Evolutionary conservation across 2,797 vertebrate genomes (phyloP).

Genomic region (Dipus sagitta): DNA sequence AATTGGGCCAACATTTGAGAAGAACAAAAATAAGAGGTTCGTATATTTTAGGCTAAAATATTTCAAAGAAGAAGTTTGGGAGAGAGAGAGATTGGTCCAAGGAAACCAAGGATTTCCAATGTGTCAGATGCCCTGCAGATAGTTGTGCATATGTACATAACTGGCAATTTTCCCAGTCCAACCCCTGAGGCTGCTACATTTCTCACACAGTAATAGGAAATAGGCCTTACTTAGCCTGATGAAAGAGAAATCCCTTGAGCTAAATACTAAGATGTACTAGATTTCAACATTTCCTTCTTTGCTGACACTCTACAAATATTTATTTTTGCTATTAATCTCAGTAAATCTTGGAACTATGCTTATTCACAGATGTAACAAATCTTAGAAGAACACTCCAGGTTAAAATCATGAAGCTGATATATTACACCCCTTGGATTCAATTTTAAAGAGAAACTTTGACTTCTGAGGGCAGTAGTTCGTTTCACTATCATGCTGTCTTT

Average conservation of each 20-base stretch:
- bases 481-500: neutral
- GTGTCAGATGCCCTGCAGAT: neutral
- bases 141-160: neutral
- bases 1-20: slow-evolving; percentile 1
- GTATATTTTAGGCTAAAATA: slow-evolving; percentile 25
- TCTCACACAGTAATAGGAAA: slow-evolving; percentile 46
- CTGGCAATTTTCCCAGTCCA: slow-evolving; percentile 54
- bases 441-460: slow-evolving; percentile 42
- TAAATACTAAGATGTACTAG: slow-evolving; percentile 67
- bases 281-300: slow-evolving; percentile 62
- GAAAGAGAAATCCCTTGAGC: slow-evolving; percentile 64
- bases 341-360: slow-evolving; percentile 32
- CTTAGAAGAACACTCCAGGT: neutral
- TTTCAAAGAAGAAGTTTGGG: slow-evolving; percentile 1
- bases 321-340: slow-evolving; percentile 66
- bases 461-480: slow-evolving; percentile 3
- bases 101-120: slow-evolving; percentile 43
- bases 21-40: slow-evolving; percentile 31
- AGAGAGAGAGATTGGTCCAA: neutral
- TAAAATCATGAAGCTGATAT: neutral
- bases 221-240: slow-evolving; percentile 31
- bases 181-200: neutral
- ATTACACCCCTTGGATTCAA: slow-evolving; percentile 19
- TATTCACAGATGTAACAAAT: slow-evolving; percentile 13
- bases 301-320: slow-evolving; percentile 62